Percentiles rank a stretch among this genome's conserved stretches.
Conservation (phyloP, 2,113 vertebrate genomes). For the Xerus inauris region DNA sequence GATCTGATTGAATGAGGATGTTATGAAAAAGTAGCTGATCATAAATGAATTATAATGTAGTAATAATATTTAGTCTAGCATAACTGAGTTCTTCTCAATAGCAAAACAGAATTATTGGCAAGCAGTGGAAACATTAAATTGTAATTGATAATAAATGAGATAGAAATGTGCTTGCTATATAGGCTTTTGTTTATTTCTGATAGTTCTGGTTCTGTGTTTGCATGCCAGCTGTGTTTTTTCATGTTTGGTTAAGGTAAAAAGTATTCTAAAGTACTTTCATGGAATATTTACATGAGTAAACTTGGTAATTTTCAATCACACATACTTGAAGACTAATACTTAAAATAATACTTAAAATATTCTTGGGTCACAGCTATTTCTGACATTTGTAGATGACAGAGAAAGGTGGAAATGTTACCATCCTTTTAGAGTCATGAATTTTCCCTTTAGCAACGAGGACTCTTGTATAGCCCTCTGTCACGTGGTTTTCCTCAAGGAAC, state of each 20-base stretch:
- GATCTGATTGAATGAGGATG: constrained; percentile 1
- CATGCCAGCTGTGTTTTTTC: neutral
- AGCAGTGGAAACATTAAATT: neutral
- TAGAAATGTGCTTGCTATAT: neutral
- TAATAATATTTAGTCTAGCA: neutral
- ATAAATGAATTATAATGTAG: neutral
- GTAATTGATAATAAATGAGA: constrained; percentile 40
- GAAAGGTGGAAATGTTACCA: neutral
- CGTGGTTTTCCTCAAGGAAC: neutral
- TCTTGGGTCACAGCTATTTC: neutral
- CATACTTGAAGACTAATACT: neutral
- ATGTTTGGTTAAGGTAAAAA: neutral
- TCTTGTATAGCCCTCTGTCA: neutral
- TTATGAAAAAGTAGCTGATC: neutral
- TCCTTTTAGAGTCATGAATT: constrained; percentile 18
- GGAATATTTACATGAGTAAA: neutral
- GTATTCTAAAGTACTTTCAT: neutral
- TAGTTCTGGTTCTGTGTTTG: neutral
- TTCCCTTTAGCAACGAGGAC: neutral
- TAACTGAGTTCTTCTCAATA: neutral
- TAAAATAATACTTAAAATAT: neutral
- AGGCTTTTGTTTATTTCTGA: neutral
- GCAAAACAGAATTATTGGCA: neutral
- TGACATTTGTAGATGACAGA: neutral
- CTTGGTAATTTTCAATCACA: neutral